Base-by-base conservation (phyloP, 2,888 invertebrate species). In the Thecocarcelia acutangulata region DNA sequence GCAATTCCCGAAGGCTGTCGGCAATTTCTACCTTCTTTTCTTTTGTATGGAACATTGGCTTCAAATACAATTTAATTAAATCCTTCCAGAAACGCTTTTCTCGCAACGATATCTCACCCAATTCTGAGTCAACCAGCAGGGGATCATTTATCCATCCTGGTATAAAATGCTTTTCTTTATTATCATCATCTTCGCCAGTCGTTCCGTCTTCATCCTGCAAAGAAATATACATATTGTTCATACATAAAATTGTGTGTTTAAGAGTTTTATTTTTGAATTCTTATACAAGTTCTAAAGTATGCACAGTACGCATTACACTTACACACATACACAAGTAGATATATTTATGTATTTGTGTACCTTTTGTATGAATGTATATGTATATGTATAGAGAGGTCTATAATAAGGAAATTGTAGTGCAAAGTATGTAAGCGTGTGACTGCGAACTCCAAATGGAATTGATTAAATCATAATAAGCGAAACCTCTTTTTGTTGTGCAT, bases 61-160 rank as follows among this genome's bases (percentile, higher is more conserved):
- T 92, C 19, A 97, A 91, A 89, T 97, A 96, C 87, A 94, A 94
- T 56, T 93, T 93, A 68, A 97, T 94, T 66, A 97, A 90, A 66
- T 94, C 94, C 72, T 92, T 92, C 96, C 96, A 97, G 90, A 97
- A 97, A 19, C 91, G 90, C 61, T 93, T 93, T 89, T 97, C 97
- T 50, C 92, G 91, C 13, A 93, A 92, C 0, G 93, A 90, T 48
- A 97, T 90, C 85, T 93, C 93, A 46, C 94, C 93, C 2, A 94
- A 92, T 61, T 94, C 93, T 0, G 95, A 95, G 80, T 93, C 92
- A 56, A 93, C 92, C 12, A 96, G 89, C 28, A 92, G 92, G 21
- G 93, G 92, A 85, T 95, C 95, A 84, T 94, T 94, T 44, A 95
- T 91, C 96, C 96, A 96, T 3, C 90, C 90, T 0, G 91, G 90